phyloP scores from a whole-genome alignment of 2,113 vertebrate genomes.

The Echinops telfairi region DNA sequence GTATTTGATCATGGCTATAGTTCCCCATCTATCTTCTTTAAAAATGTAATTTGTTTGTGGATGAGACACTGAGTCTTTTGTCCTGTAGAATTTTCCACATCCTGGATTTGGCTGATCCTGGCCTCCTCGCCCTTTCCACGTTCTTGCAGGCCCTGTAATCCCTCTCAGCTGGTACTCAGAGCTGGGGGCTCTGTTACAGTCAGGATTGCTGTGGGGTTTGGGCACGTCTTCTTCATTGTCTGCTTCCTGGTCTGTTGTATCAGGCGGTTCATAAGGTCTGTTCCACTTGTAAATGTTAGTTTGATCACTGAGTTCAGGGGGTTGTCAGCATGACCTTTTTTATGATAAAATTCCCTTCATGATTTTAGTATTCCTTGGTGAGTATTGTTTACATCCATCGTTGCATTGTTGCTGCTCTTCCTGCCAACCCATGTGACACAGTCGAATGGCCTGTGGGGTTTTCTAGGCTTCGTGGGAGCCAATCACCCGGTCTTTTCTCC shows the following conservation, averaged over 20 bases:
- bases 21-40: background rate
- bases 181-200: background rate
- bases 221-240: fast-evolving
- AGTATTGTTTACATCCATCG: background rate
- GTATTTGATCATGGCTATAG: background rate
- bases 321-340: background rate
- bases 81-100: background rate
- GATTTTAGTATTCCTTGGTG: background rate
- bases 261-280: too few relatives aligned
- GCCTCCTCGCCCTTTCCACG: background rate
- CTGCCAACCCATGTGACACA: too few relatives aligned
- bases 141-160: background rate
- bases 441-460: too few relatives aligned
- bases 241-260: fast-evolving
- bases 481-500: too few relatives aligned
- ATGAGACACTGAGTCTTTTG: background rate
- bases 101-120: background rate
- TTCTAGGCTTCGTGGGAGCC: too few relatives aligned
- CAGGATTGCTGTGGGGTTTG: background rate
- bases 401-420: too few relatives aligned
- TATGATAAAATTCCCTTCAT: background rate
- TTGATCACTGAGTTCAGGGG: background rate
- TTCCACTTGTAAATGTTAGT: background rate
- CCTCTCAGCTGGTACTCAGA: background rate
- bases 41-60: background rate